Evolutionary conservation across 37 sponge, comb jelly and placozoan genomes (phyloP).

Genomic region (Halichondria panicea): DNA sequence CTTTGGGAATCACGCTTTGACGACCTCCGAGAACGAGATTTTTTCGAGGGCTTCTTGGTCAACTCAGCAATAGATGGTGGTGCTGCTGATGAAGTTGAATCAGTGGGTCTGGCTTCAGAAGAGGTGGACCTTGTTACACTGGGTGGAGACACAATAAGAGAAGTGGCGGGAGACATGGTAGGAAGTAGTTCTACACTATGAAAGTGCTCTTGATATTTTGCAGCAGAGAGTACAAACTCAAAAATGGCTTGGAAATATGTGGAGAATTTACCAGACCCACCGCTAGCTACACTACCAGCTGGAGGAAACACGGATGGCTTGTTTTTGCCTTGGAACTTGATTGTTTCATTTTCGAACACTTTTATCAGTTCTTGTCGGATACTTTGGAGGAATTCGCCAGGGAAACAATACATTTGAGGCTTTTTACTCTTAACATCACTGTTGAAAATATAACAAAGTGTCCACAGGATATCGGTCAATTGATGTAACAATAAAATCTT

Average conservation of each 20-base stretch:
- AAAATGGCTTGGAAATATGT: slow-evolving; percentile 79
- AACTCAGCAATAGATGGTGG: not conserved
- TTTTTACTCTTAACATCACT: not conserved
- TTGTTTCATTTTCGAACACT: slow-evolving; percentile 57
- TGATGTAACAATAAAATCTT: slow-evolving; percentile 66
- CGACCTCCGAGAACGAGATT: slow-evolving; percentile 9
- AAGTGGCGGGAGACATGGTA: not conserved
- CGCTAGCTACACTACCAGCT: slow-evolving; percentile 33
- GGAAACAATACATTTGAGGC: not conserved
- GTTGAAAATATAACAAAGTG: slow-evolving; percentile 23
- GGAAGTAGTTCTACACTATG: slow-evolving; percentile 19
- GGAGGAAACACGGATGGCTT: slow-evolving; percentile 40
- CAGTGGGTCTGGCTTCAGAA: not conserved
- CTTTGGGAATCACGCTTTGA: slow-evolving; percentile 3
- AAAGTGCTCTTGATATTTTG: slow-evolving; percentile 25
- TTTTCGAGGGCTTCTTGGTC: slow-evolving; percentile 10
- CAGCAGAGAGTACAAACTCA: slow-evolving; percentile 55
- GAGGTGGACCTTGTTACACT: not conserved
- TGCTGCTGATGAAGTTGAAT: not conserved
- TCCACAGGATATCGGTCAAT: slow-evolving; percentile 57
- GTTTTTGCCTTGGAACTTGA: slow-evolving; percentile 5
- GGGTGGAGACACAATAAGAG: not conserved
- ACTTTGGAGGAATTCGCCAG: slow-evolving; percentile 34
- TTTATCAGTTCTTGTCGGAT: slow-evolving; percentile 55
- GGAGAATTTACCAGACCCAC: slow-evolving; percentile 73